Base-by-base conservation (phyloP, 30 jellyfish, hydroid and myxozoan species). In the Turritopsis rubra region DNA sequence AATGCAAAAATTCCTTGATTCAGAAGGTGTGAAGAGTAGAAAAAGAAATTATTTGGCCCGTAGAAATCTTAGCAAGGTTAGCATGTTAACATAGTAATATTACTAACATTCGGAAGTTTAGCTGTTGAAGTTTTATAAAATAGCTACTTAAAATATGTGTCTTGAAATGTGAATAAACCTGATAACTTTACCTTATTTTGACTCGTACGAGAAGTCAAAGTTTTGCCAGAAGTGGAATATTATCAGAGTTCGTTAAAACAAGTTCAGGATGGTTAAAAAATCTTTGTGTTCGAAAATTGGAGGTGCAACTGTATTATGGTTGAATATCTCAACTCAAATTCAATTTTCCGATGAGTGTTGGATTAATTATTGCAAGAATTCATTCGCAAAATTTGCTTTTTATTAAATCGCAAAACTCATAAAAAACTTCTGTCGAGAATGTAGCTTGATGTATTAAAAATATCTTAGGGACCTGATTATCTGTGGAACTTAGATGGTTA, bases 11-110 rank as follows among this genome's bases (percentile, higher is more conserved):
- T 8, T 68, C 31, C 28, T 68, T n/a, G 77, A 68, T 27, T 22
- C 77, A 68, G 77, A 68, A 68, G 77, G 77, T n/a, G 77, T 68
- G 77, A 27, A 68, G 77, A 27, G 31, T 16, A 23, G 77, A 68
- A 68, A 68, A 27, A 23, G 77, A 23, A 68, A 68, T 23, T n/a
- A 17, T n/a, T 27, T 68, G 77, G 8, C 28, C 9, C 28, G 77
- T n/a, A 23, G 77, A 19, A 68, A 68, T 22, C 9, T 68, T 68
- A n/a, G 17, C 28, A 68, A 68, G 77, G 77, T 68, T 1, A 41
- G 13, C 9, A 41, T 41, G 60, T 41, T 41, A 41, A 41, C 13
- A 41, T 41, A 41, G 13, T 41, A 41, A 41, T 3, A 3, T 41
- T 41, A 41, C 60, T 41, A 41, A 41, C 60, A 41, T 41, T 41